Evolutionary conservation across 2,888 invertebrate genomes (phyloP).

Genomic region (Cryptus viduatorius): DNA sequence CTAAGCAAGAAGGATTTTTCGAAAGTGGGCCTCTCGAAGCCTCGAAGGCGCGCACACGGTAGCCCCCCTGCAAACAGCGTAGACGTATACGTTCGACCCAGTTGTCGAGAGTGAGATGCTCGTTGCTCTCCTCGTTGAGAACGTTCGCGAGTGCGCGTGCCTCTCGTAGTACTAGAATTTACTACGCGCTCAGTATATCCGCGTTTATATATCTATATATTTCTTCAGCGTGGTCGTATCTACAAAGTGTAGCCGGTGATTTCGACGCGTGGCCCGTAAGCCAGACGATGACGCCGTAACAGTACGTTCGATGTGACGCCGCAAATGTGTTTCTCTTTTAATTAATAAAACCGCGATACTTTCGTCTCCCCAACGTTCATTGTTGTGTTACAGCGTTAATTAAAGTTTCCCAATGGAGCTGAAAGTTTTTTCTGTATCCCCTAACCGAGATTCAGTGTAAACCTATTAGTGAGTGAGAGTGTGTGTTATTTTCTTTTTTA

Average conservation of each 20-base stretch:
- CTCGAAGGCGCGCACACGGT: constrained; percentile 43
- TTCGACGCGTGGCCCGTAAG: constrained; percentile 52
- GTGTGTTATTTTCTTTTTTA: background rate
- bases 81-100: constrained; percentile 30
- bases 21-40: constrained; percentile 50
- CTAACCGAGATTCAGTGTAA: constrained; percentile 1
- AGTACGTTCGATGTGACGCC: background rate
- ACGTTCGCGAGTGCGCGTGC: constrained; percentile 35
- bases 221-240: background rate
- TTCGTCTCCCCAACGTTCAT: background rate
- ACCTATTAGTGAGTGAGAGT: constrained; percentile 42
- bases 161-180: constrained; percentile 3
- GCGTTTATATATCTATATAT: constrained; percentile 7
- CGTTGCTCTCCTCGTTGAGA: constrained; percentile 14
- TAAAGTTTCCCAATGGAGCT: background rate
- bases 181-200: background rate
- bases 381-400: constrained; percentile 23
- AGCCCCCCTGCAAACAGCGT: constrained; percentile 48
- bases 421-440: background rate
- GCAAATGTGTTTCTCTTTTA: background rate
- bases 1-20: constrained; percentile 44
- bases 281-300: constrained; percentile 35
- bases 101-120: constrained; percentile 11
- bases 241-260: constrained; percentile 36
- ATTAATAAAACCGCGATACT: background rate